Percentiles rank a stretch among this genome's conserved stretches.
Evolutionary conservation across 2,113 vertebrate genomes (phyloP).

Genomic region (Melierax canorus): DNA sequence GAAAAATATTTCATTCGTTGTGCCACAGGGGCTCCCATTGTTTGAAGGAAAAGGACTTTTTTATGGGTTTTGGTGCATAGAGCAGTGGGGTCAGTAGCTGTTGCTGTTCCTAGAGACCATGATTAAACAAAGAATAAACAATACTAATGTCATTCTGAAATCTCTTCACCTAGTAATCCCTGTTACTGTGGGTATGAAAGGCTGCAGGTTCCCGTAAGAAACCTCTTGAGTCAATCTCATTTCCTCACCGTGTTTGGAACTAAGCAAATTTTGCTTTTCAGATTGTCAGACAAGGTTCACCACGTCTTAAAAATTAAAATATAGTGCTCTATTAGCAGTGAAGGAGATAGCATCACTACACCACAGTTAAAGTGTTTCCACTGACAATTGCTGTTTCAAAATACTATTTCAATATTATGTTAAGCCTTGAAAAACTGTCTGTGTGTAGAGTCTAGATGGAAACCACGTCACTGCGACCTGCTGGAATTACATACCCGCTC

Average conservation of each 20-base stretch:
- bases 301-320: neutral
- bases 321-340: neutral
- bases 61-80: neutral
- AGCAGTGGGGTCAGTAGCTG: neutral
- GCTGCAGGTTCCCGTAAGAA: neutral
- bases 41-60: neutral
- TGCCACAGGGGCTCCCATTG: neutral
- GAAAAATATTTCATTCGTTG: neutral
- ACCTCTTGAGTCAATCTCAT: neutral
- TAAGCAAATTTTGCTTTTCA: neutral
- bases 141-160: neutral
- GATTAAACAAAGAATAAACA: neutral
- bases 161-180: neutral
- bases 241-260: neutral
- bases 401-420: neutral
- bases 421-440: neutral
- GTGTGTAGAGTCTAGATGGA: neutral
- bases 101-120: neutral
- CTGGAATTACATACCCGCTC: neutral
- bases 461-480: neutral
- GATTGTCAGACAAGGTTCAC: neutral
- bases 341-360: neutral
- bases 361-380: neutral
- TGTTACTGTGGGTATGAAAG: neutral
- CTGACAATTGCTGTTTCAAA: neutral